Base-by-base conservation (phyloP, 2,888 invertebrate species). In the Athripsodes cinereus region DNA sequence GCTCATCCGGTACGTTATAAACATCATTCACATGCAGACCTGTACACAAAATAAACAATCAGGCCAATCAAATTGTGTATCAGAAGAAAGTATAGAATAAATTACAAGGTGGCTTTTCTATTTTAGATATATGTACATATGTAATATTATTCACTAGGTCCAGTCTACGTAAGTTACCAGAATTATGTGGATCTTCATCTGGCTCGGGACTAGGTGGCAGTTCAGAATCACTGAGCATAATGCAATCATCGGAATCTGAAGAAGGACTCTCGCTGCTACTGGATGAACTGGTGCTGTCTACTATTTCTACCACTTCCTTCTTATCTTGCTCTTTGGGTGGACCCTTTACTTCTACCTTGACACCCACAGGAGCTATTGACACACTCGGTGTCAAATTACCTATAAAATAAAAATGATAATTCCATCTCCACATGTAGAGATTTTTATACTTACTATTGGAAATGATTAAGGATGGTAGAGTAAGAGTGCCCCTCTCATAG, bases 1-100 rank as follows among this genome's bases (percentile, higher is more conserved):
- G 85, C 63, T 91, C 91, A 72, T 97, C 96, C 1, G 92, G 92
- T 65, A 88, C 79, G 74, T 97, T 97, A 69, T 92, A 90, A 5
- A 87, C 78, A 73, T 97, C 97, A 69, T 96, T 95, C 3, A 94
- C 93, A 71, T 96, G 96, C 74, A 92, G 85, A 47, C 84, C 79
- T 79, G 62, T 21, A 67, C 5, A 26, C 10, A 10, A 31, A 31
- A 31, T 31, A 31, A 8, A 11, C n/a, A n/a, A n/a, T n/a, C n/a
- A n/a, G n/a, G n/a, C n/a, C n/a, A n/a, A n/a, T n/a, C n/a, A n/a
- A n/a, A n/a, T n/a, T n/a, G n/a, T n/a, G n/a, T n/a, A n/a, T n/a
- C n/a, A n/a, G n/a, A n/a, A n/a, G n/a, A n/a, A n/a, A n/a, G n/a
- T n/a, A n/a, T n/a, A n/a, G n/a, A n/a, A n/a, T n/a, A n/a, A n/a